A percentile compares a stretch with the other conserved stretches of the same genome.
Evolutionary conservation across 2,797 vertebrate genomes (phyloP).

Genomic region (Pteropus rufus): DNA sequence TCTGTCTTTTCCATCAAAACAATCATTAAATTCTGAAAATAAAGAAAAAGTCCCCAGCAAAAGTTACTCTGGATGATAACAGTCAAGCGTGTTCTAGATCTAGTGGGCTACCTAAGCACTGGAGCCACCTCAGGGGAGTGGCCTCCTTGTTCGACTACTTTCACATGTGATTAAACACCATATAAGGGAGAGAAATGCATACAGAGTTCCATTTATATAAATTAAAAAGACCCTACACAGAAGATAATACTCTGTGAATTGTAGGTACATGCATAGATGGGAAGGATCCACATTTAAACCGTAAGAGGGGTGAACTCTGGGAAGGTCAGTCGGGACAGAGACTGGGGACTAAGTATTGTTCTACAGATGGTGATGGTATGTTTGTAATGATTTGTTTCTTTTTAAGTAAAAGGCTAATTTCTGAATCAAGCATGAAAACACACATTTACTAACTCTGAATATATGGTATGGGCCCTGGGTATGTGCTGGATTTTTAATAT

Average conservation of each 20-base stretch:
- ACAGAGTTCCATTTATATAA: background rate
- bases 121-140: background rate
- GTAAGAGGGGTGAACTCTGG: background rate
- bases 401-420: background rate
- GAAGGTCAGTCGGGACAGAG: background rate
- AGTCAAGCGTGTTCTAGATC: background rate
- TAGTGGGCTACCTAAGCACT: background rate
- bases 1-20: background rate
- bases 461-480: background rate
- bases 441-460: background rate
- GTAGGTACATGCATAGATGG: background rate
- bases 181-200: background rate
- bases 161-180: background rate
- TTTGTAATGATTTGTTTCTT: background rate
- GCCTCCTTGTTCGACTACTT: background rate
- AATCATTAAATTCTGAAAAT: background rate
- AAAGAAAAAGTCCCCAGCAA: background rate
- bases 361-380: background rate
- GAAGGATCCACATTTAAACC: background rate
- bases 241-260: background rate
- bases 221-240: background rate
- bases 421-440: background rate
- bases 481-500: background rate
- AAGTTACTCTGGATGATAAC: background rate
- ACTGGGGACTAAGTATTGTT: background rate